Evolutionary conservation across 92 coral and sea anemone species (phyloP).

Genomic region (Blastomussa wellsi): DNA sequence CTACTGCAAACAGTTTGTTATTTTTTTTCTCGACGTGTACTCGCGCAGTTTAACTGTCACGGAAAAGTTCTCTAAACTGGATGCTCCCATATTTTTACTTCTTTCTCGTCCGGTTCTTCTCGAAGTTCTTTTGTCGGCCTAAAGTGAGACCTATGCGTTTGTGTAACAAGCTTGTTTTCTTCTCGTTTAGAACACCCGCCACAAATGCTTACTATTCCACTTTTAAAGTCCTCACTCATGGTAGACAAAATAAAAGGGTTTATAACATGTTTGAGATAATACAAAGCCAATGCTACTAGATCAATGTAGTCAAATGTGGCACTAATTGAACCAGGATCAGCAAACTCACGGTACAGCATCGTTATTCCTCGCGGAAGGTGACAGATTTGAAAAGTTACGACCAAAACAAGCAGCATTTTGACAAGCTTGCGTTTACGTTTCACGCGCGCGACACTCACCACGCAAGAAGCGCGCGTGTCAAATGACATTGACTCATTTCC

Average conservation of each 20-base stretch:
- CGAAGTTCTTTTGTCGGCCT: background rate
- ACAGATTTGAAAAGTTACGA: slow-evolving; percentile 56
- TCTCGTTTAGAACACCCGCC: background rate
- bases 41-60: background rate
- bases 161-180: background rate
- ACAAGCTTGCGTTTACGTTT: slow-evolving; percentile 54
- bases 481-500: slow-evolving; percentile 6
- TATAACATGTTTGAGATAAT: slow-evolving; percentile 53
- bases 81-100: background rate
- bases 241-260: slow-evolving; percentile 56
- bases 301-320: slow-evolving; percentile 33
- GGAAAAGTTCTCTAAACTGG: background rate
- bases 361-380: slow-evolving; percentile 63
- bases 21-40: background rate
- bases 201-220: background rate
- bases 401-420: slow-evolving; percentile 55
- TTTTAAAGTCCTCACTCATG: slow-evolving; percentile 53
- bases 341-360: slow-evolving; percentile 58
- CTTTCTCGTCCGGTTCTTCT: background rate
- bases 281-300: slow-evolving; percentile 40
- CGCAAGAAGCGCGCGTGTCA: slow-evolving; percentile 37
- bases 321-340: slow-evolving; percentile 8
- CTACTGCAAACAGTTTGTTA: too few relatives aligned
- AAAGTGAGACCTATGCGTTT: background rate
- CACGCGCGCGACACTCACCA: slow-evolving; percentile 27